Evolutionary conservation across 53 echinoderm and acorn worm species (phyloP), one percentile per base, ranked within the genome.

Genomic region (Mesocentrotus franciscanus): DNA sequence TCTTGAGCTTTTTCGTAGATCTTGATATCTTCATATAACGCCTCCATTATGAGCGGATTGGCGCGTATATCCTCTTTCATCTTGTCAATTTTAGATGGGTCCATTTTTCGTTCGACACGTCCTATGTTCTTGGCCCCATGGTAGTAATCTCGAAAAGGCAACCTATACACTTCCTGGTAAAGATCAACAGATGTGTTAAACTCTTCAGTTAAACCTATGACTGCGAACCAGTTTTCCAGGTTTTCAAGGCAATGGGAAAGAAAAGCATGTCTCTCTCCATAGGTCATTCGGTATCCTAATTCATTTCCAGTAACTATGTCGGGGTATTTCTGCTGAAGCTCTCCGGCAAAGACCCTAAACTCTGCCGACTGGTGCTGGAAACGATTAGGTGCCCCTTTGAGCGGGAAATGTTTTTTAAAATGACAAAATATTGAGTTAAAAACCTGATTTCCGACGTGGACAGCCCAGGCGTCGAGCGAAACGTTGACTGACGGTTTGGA

Each of bases 191-290:
- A 95, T 14, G 56, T 74, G 15, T 96, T 93, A 26, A 92, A 96
- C 35, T 96, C 96, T 15, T 96, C 96, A n/a, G 60, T 33, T 17
- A 96, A 39, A 29, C 96, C 96, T 32, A 96, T 93, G 13, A 96
- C 96, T 49, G 95, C 93, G 42, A 96, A 96, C 96, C 92, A 92
- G 59, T 92, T 95, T 56, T 96, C 95, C 32, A 96, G 8, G 61
- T 96, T 92, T 20, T 93, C 61, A 1, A 95, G 55, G 30, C 92
- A 90, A 85, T 92, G 92, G 27, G 85, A 15, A 20, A 95, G 56
- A 2, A 96, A 60, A 29, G 84, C 10, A 16, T 93, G 39, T 90
- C 92, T 74, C 72, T 96, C 61, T 0, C 32, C 8, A 22, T 93
- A 27, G 22, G 85, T 93, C 71, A 71, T 71, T 24, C 71, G 16